These are phyloP conservation scores for Cerceris ruficornis DNA, from an alignment of 2,888 invertebrate genomes.

Conservation along the genomic window DNA sequence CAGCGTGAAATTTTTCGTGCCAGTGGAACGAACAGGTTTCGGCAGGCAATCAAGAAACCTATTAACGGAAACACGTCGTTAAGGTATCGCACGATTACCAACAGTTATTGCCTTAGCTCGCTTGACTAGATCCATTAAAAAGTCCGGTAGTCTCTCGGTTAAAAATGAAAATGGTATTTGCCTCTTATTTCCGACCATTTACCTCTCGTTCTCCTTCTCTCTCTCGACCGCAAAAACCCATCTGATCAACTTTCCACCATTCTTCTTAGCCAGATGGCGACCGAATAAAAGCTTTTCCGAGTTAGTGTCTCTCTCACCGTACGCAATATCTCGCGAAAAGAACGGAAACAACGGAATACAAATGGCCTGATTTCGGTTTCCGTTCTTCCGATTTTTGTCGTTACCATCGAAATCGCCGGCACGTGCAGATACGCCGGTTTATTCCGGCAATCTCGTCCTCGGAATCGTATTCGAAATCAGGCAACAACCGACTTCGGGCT, in stretches of 20 bases:
- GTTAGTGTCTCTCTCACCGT: conserved; percentile 19
- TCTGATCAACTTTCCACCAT: conserved; percentile 33
- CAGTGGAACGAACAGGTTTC: conserved; percentile 13
- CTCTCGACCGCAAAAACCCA: conserved; percentile 8
- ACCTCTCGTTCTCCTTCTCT: no score
- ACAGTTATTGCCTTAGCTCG: neutral
- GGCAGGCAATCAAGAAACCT: conserved; percentile 26
- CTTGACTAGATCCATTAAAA: conserved; percentile 39
- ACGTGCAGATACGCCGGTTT: conserved; percentile 8
- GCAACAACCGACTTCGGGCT: neutral
- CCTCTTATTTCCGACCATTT: neutral
- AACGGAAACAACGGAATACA: conserved; percentile 40
- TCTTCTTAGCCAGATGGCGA: conserved; percentile 12
- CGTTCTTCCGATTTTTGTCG: conserved; percentile 28
- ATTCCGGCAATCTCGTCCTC: conserved; percentile 7
- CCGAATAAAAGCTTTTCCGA: conserved; percentile 47
- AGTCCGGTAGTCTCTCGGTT: conserved; percentile 12
- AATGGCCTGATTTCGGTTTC: conserved; percentile 38
- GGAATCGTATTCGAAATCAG: neutral
- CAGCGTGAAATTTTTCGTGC: neutral
- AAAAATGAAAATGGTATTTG: conserved; percentile 49
- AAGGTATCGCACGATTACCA: conserved; percentile 15
- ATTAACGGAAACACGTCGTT: conserved; percentile 27
- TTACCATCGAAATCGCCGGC: conserved; percentile 23
- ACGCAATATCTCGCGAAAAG: conserved; percentile 16